These are phyloP conservation scores for Saimiri boliviensis DNA, from an alignment of 2,113 vertebrate genomes.

Conservation along the genomic window DNA sequence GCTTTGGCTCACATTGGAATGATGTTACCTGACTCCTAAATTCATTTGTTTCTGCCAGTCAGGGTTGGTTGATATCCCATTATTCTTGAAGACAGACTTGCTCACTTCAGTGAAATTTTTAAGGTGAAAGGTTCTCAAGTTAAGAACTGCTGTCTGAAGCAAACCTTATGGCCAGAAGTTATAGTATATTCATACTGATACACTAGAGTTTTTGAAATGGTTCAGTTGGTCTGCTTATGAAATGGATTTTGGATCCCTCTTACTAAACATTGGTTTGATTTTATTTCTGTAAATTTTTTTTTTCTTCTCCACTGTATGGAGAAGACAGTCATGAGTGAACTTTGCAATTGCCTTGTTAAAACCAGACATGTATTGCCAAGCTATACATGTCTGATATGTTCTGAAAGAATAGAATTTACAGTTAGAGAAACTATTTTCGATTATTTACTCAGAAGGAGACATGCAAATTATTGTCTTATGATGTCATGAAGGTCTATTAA, in stretches of 20 bases:
- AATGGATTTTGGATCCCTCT: background rate
- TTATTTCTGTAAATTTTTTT: background rate
- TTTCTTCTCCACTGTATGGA: background rate
- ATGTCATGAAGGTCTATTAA: background rate
- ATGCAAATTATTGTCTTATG: background rate
- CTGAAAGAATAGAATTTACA: background rate
- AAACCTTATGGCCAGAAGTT: background rate
- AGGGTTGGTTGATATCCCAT: background rate
- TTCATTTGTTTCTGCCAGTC: background rate
- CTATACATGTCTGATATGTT: background rate
- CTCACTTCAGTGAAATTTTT: background rate
- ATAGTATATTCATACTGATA: background rate
- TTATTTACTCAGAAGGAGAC: background rate
- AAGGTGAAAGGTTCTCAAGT: background rate
- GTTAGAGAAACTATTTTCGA: background rate
- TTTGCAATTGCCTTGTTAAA: background rate
- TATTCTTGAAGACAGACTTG: background rate
- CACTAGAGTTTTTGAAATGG: background rate
- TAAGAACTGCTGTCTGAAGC: background rate
- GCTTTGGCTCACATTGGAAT: background rate
- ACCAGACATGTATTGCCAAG: background rate
- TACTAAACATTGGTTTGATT: background rate
- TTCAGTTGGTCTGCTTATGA: background rate
- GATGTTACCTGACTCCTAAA: background rate
- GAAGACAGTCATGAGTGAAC: background rate